Base-by-base conservation (phyloP, 2,797 vertebrate genomes). In the Esox masquinongy region DNA sequence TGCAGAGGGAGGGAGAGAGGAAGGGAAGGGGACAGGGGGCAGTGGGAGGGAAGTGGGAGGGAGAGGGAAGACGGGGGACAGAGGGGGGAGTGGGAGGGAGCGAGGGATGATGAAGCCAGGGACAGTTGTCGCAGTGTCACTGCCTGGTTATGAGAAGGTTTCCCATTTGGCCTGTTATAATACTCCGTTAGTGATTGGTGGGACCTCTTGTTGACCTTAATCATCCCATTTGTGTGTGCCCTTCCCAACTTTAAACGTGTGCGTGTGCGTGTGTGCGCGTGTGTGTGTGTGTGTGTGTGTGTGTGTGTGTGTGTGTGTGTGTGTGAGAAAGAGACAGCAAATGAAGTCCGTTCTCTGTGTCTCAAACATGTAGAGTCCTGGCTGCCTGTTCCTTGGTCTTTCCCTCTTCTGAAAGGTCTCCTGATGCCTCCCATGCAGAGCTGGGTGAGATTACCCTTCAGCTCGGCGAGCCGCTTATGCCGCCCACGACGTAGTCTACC, bases 1-100 rank as follows among this genome's bases (percentile, higher is more conserved):
- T 68, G 66, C 66, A 68, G 29, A 68, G 66, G 49, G 69, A 26
- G 36, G 31, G 36, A 19, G 68, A 12, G 67, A 67, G 64, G 1
- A 29, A 68, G 68, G 36, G 36, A 47, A n/a, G 39, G 22, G 19
- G 22, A 70, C 8, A 43, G 43, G 47, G 3, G 16, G 8, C 17
- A 22, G n/a, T 39, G 8, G 17, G 31, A 39, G 29, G 22, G 47
- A 19, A n/a, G 66, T 3, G 5, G 19, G 66, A 43, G 66, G 9
- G 6, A 43, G 17, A 34, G 19, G 19, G n/a, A 69, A 39, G 16
- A 39, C 4, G 61, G 22, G 14, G n/a, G 22, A 29, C 22, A 64
- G 11, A 26, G 34, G 66, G 6, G 14, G 19, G 66, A 39, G 66
- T 1, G 3, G 16, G 64, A 67, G 66, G 31, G 9, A 68, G 16